A percentile compares a stretch with the other conserved stretches of the same genome.
Evolutionary conservation across 2,797 vertebrate genomes (phyloP).

Genomic region (Anguilla pacifica): DNA sequence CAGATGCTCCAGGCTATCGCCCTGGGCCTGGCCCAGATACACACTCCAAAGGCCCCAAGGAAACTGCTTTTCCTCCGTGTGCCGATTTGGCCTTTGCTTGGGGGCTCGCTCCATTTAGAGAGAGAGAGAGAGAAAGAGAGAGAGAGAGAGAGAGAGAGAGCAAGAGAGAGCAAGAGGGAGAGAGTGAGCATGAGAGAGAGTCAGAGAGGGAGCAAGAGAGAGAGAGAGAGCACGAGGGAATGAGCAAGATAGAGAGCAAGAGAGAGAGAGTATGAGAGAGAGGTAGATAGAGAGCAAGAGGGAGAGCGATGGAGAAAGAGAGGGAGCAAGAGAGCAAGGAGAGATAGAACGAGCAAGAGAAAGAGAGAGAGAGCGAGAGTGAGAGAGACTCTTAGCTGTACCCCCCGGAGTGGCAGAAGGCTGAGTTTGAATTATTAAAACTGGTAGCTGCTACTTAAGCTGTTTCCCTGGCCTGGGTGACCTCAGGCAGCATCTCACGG

Average conservation of each 20-base stretch:
- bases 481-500: background rate
- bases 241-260: no score
- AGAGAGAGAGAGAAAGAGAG: background rate
- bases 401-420: background rate
- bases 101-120: no score
- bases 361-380: background rate
- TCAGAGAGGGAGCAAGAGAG: no score
- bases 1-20: background rate
- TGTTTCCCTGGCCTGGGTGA: background rate
- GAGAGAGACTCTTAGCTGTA: background rate
- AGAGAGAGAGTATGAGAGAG: background rate
- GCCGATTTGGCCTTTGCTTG: no score
- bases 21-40: background rate
- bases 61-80: no score
- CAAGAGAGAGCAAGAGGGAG: no score
- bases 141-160: no score
- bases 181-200: no score
- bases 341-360: constrained; percentile 11
- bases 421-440: constrained; percentile 11
- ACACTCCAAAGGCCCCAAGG: background rate
- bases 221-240: no score
- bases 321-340: background rate
- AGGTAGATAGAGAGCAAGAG: no score
- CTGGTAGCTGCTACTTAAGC: background rate
- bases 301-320: background rate